Evolutionary conservation across 2,888 invertebrate species (phyloP), one percentile per base, ranked within the genome.

Genomic region (Perithous albicinctus): DNA sequence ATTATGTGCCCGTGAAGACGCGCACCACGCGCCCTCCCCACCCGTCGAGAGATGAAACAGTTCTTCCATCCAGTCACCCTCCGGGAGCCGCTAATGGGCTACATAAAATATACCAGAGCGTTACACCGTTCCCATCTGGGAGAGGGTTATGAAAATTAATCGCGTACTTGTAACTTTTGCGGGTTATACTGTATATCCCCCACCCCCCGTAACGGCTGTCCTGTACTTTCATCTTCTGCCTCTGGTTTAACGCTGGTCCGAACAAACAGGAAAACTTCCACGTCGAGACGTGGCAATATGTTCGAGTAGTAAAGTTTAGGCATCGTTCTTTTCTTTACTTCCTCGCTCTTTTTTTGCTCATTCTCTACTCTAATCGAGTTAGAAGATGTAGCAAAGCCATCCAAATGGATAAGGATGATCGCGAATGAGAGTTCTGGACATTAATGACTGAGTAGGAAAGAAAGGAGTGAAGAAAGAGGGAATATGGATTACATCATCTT

Each of bases 121-220:
- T 54, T 70, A 43, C 54, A 51, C 35, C 51, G 69, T 15, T 70
- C 69, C 67, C 69, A 70, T 70, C 78, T 73, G 38, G 41, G 35
- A 63, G 78, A 66, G 70, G 69, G 79, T 73, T 78, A 81, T 81
- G 81, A 81, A 81, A 81, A 81, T 81, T 81, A 81, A 81, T 81
- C 64, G 81, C 48, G 69, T 73, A 64, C 81, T 78, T 72, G 81
- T 72, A 81, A 78, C 79, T 78, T 80, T 70, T 56, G 54, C 26
- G 54, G 69, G 69, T 56, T 70, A 69, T 32, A 23, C 46, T 15
- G 43, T 56, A 56, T 41, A n/a, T n/a, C n/a, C n/a, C n/a, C n/a
- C n/a, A n/a, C n/a, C n/a, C 29, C 59, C 32, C 10, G 29, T 66
- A 29, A 32, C 66, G 46, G 46, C 56, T 70, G 38, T 56, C 51